phyloP scores from a whole-genome alignment of 1,140 invertebrate genomes.

The Magallana gigas region DNA sequence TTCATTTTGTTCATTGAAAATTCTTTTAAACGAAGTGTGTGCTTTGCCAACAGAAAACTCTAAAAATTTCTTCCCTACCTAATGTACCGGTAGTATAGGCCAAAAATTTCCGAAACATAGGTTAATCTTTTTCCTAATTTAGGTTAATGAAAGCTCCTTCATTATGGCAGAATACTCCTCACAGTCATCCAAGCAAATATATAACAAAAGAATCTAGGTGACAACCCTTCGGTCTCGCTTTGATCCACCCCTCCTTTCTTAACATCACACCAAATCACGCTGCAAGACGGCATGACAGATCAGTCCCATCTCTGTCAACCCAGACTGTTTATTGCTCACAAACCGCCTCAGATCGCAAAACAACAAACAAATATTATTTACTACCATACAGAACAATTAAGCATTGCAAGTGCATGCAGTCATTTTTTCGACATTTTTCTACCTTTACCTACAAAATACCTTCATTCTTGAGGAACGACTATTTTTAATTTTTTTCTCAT shows the following conservation, averaged over 20 bases:
- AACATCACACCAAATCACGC: not conserved
- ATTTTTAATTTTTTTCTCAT: not conserved
- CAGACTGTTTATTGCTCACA: slow-evolving; percentile 7
- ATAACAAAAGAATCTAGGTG: not conserved
- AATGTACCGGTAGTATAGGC: too few species aligned
- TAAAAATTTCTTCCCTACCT: too few species aligned
- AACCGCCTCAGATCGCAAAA: not conserved
- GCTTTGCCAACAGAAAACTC: not conserved
- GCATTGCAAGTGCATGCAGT: not conserved
- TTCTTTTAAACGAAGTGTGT: not conserved
- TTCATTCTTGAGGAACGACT: not conserved
- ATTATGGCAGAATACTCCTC: not conserved
- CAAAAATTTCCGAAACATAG: too few species aligned
- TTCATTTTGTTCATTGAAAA: not conserved
- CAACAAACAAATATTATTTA: slow-evolving; percentile 37
- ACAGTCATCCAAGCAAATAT: not conserved
- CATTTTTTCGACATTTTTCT: too few species aligned
- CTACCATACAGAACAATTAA: slow-evolving; percentile 5
- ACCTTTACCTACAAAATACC: not conserved
- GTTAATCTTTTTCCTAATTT: too few species aligned
- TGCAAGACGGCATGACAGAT: not conserved
- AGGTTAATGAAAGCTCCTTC: too few species aligned
- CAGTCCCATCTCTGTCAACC: not conserved
- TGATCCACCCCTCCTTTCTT: slow-evolving; percentile 11
- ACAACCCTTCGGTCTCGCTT: not conserved